A percentile compares a stretch with the other conserved stretches of the same genome.
Evolutionary conservation across 2,113 vertebrate genomes (phyloP).

Genomic region (Apodemus speciosus): DNA sequence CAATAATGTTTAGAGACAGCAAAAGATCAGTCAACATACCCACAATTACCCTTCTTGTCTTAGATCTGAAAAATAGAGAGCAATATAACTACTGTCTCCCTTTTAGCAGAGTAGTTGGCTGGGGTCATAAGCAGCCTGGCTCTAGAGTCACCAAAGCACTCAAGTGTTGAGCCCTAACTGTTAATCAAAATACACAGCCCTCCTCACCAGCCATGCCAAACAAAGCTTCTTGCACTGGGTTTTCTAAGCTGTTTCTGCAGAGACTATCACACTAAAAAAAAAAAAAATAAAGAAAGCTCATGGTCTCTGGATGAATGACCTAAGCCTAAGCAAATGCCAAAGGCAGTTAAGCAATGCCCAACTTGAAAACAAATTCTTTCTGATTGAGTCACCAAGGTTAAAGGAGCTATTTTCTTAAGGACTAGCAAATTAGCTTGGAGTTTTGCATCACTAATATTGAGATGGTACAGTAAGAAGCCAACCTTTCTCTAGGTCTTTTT

Average conservation of each 20-base stretch:
- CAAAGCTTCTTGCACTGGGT: background rate
- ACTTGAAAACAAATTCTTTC: constrained; percentile 35
- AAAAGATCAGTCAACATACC: background rate
- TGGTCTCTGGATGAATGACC: background rate
- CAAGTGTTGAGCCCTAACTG: background rate
- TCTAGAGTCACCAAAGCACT: background rate
- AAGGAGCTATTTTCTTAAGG: constrained; percentile 37
- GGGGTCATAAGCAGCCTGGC: background rate
- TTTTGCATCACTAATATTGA: constrained; percentile 36
- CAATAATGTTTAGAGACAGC: background rate
- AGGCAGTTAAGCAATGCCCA: background rate
- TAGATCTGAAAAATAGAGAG: background rate
- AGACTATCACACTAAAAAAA: background rate
- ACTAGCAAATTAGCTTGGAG: constrained; percentile 19
- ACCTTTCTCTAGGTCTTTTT: constrained; percentile 8
- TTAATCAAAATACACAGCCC: background rate
- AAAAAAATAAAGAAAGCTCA: background rate
- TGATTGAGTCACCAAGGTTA: constrained; percentile 37
- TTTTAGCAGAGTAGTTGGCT: background rate
- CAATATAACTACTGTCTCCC: too few relatives aligned
- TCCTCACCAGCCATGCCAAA: background rate
- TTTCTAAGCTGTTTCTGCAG: background rate
- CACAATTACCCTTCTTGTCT: background rate
- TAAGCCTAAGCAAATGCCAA: constrained; percentile 26
- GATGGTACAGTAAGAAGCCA: background rate